Conservation (phyloP, 2,888 invertebrate species). For the Andrena praecox region DNA sequence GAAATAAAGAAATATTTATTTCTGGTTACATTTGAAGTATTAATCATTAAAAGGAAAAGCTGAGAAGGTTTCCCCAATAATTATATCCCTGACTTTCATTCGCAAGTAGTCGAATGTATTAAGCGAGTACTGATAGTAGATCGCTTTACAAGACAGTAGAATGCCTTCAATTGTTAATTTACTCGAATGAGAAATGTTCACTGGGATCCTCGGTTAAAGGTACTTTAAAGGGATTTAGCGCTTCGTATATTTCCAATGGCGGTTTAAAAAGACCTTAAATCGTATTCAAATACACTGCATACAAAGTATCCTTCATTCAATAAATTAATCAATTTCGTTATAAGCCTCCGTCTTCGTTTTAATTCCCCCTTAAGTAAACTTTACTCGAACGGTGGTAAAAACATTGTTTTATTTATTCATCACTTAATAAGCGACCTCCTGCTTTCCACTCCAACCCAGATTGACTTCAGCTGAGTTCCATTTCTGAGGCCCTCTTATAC, state of each 20-base stretch:
- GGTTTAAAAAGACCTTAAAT: background rate
- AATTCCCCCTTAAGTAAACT: background rate
- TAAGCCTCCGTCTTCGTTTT: background rate
- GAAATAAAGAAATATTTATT: background rate
- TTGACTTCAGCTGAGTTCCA: no score
- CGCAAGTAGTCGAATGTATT: no score
- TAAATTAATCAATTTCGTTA: background rate
- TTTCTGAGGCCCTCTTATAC: no score
- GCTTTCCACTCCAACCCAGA: no score
- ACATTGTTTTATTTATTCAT: background rate
- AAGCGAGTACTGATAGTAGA: no score
- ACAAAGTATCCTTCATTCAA: background rate
- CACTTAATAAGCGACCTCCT: background rate
- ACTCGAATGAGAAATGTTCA: conserved; percentile 6
- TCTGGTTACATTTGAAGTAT: background rate
- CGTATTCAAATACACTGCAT: conserved; percentile 21
- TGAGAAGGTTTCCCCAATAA: background rate
- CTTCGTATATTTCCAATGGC: conserved; percentile 8
- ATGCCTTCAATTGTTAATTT: background rate
- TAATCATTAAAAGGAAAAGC: background rate
- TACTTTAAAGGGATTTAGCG: conserved; percentile 10
- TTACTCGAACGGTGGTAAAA: background rate
- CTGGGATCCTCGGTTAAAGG: background rate
- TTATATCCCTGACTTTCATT: background rate
- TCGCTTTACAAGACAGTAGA: background rate